These are phyloP conservation scores for Stenopsyche tienmushanensis DNA, from an alignment of 1,140 invertebrate genomes.

Conservation along the genomic window DNA sequence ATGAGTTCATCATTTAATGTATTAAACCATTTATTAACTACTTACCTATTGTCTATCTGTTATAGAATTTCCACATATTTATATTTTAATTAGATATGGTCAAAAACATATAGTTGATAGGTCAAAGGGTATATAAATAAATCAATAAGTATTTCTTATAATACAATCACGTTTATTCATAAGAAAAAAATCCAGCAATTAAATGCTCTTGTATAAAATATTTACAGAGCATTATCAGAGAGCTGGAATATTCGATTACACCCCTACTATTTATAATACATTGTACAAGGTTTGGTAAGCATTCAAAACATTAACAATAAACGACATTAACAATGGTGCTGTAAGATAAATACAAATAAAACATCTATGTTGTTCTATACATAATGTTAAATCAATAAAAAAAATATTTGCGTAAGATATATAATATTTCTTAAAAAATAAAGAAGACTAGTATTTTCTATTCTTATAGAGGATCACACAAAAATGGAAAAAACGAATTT, in stretches of 20 bases:
- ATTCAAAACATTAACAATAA: slow-evolving; percentile 5
- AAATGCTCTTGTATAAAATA: background rate
- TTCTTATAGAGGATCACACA: background rate
- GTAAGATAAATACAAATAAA: background rate
- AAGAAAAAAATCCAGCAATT: background rate
- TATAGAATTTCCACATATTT: too few relatives aligned
- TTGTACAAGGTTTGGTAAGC: background rate
- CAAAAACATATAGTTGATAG: too few relatives aligned
- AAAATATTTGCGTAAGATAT: too few relatives aligned
- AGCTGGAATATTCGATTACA: background rate
- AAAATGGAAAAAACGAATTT: background rate
- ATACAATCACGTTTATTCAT: background rate
- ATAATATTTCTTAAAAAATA: background rate
- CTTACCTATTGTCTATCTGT: too few relatives aligned
- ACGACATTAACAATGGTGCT: background rate
- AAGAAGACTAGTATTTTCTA: background rate
- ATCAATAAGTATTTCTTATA: too few relatives aligned
- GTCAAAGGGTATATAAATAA: too few relatives aligned
- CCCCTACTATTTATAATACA: too few relatives aligned
- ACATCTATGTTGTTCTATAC: too few relatives aligned
- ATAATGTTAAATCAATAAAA: too few relatives aligned
- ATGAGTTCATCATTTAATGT: too few relatives aligned
- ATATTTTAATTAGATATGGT: too few relatives aligned
- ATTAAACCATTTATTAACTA: too few relatives aligned
- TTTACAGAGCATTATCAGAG: background rate